Evolutionary conservation across 2,113 vertebrate species (phyloP).

Genomic region (Origma solitaria): DNA sequence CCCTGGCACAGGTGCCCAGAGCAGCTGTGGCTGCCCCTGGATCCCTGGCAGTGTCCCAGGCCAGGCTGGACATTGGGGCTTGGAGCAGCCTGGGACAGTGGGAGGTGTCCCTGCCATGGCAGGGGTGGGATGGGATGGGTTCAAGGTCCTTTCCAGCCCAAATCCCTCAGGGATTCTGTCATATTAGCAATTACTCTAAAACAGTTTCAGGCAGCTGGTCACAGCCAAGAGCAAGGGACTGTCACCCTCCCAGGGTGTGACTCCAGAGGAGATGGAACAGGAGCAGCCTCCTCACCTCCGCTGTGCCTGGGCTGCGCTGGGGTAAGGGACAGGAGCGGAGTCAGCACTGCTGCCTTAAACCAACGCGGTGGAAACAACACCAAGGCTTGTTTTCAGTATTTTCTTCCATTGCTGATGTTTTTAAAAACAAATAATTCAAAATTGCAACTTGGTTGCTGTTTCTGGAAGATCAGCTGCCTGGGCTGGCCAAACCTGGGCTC

Average conservation of each 20-base stretch:
- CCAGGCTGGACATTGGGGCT: neutral
- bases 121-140: fast-evolving
- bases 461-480: neutral
- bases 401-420: neutral
- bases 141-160: neutral
- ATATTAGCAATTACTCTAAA: neutral
- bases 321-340: fast-evolving
- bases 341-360: neutral
- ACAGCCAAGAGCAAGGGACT: neutral
- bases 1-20: neutral
- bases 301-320: too few relatives aligned
- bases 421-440: neutral
- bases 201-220: neutral
- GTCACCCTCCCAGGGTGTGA: fast-evolving
- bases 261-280: neutral
- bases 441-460: too few relatives aligned
- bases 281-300: too few relatives aligned
- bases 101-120: neutral
- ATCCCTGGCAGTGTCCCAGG: neutral
- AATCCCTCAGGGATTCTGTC: neutral
- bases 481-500: neutral
- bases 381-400: fast-evolving
- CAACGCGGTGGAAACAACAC: fast-evolving
- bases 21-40: neutral
- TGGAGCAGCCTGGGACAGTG: neutral